These are phyloP conservation scores for Brienomyrus longianalis DNA, from an alignment of 2,113 vertebrate species.

Conservation along the genomic window DNA sequence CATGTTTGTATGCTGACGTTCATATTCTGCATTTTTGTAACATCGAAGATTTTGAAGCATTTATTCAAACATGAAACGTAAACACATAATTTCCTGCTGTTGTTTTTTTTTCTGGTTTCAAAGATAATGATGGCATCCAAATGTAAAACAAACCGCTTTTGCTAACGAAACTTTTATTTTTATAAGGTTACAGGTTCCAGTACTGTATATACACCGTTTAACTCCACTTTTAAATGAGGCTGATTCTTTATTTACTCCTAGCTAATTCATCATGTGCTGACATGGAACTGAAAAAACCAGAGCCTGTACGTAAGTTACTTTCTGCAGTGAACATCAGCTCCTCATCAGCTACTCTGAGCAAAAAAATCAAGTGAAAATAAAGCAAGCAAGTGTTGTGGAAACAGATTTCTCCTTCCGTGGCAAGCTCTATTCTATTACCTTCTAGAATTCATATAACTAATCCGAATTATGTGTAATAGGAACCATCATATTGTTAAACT, in stretches of 20 bases:
- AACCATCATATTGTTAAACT: background rate
- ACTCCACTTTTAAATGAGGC: background rate
- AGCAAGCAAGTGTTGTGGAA: background rate
- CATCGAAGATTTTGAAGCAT: background rate
- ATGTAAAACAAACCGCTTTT: background rate
- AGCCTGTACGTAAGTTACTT: background rate
- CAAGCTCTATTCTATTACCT: background rate
- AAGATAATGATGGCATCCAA: background rate
- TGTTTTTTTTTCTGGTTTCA: background rate
- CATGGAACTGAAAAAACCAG: background rate
- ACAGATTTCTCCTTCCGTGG: background rate
- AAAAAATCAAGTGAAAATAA: background rate
- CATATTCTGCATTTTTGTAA: background rate
- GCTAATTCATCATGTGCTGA: background rate
- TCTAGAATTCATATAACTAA: background rate
- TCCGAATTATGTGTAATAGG: background rate
- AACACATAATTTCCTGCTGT: background rate
- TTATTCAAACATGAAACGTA: background rate
- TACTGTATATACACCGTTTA: background rate
- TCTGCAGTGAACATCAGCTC: background rate
- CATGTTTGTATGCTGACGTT: background rate
- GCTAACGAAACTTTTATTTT: constrained; percentile 7
- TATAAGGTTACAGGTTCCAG: background rate
- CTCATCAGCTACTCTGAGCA: background rate
- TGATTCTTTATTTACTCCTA: background rate